A percentile compares a stretch with the other conserved stretches of the same genome.
phyloP scores from a whole-genome alignment of 2,888 invertebrate genomes.

The Formica aserva region DNA sequence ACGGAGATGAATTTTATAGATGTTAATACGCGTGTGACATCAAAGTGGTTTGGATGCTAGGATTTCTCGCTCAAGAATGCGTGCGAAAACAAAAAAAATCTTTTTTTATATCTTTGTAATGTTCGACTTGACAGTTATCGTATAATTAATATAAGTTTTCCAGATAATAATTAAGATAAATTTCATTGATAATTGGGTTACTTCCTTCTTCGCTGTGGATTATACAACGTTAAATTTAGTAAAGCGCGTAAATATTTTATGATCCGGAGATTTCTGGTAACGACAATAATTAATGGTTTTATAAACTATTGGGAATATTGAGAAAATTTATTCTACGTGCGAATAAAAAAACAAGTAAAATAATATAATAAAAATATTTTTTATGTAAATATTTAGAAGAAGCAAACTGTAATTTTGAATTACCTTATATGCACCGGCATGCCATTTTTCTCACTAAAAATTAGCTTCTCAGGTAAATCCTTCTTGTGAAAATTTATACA shows the following conservation, averaged over 20 bases:
- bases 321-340: neutral
- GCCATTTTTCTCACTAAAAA: constrained; percentile 27
- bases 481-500: constrained; percentile 36
- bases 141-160: constrained; percentile 46
- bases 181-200: constrained; percentile 48
- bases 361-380: constrained; percentile 15
- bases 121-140: constrained; percentile 31
- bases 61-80: neutral
- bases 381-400: neutral
- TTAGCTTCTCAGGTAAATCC: constrained; percentile 3
- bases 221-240: neutral
- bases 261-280: constrained; percentile 21
- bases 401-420: neutral
- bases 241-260: constrained; percentile 42
- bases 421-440: neutral
- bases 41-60: constrained; percentile 9
- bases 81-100: constrained; percentile 7
- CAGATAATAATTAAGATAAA: constrained; percentile 48
- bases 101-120: constrained; percentile 24
- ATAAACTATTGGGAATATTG: constrained; percentile 12
- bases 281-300: constrained; percentile 39
- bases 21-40: neutral
- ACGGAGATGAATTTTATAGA: constrained; percentile 1
- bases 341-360: constrained; percentile 15
- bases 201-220: neutral